Base-by-base conservation (phyloP, 2,797 vertebrate genomes). In the Spatula versicolor region DNA sequence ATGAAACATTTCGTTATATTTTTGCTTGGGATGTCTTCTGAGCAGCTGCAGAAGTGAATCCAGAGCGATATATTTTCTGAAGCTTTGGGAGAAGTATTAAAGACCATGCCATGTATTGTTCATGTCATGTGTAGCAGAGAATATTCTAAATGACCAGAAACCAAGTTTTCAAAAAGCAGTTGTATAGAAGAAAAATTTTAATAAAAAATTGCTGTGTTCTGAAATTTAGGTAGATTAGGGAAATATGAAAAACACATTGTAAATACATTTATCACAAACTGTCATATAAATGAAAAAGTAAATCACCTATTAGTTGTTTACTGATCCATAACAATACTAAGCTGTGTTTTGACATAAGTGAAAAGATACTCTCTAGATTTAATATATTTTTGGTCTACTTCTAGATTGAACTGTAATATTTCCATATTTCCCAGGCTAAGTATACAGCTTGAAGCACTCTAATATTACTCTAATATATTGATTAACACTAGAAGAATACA, bases 1-100 rank as follows among this genome's bases (percentile, higher is more conserved):
- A 78, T 66, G 73, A 83, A 86, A n/a, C 7, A 39, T 83, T 73
- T 73, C 35, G 64, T 72, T 30, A 41, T 39, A 33, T 7, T 54
- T 92, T 91, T 91, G 43, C 26, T 46, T 90, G 21, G 11, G 17
- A 50, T 87, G 25, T 90, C 75, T 94, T 91, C 77, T 62, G 82
- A 92, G 31, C 48, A 83, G 63, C n/a, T 82, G 76, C 46, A 64
- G 43, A 80, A 72, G 39, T 69, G 26, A 92, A 88, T 62, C 28
- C 30, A 74, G 46, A 88, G 26, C 4, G 3, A 79, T 37, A 20
- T n/a, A 88, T 84, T 87, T 90, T 75, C 59, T 86, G 72, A 75
- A 60, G 2, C 17, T 66, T 56, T 95, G 35, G 17, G 45, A 88
- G 7, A 87, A 73, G 2, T 58, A 66, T 22, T 90, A 43, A 92